A percentile compares a stretch with the other conserved stretches of the same genome.
These are phyloP conservation scores for Helicoverpa assulta DNA, from an alignment of 2,888 invertebrate genomes.

Conservation along the genomic window DNA sequence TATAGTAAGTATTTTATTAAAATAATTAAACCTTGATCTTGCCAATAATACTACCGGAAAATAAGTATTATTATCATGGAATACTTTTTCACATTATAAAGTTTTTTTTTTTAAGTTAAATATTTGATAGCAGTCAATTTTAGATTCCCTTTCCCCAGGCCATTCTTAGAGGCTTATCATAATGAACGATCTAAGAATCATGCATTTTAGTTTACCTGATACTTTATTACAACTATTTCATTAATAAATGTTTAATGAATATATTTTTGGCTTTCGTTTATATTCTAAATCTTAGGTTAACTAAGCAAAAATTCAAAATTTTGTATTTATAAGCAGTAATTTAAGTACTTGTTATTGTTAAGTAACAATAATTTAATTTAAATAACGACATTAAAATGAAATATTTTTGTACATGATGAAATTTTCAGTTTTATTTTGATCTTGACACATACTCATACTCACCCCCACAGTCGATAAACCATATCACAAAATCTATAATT, in stretches of 20 bases:
- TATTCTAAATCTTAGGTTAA: conserved; percentile 44
- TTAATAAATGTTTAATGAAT: conserved; percentile 13
- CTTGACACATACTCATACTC: too few relatives aligned
- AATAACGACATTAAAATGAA: conserved; percentile 83
- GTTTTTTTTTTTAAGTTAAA: conserved; percentile 21
- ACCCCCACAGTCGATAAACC: too few relatives aligned
- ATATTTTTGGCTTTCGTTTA: conserved; percentile 35
- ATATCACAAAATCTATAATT: too few relatives aligned
- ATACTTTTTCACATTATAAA: conserved; percentile 3
- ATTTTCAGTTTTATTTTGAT: conserved; percentile 66
- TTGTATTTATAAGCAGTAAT: conserved; percentile 61
- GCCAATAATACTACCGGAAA: conserved; percentile 39
- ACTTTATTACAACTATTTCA: conserved; percentile 18
- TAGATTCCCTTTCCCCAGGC: conserved; percentile 1
- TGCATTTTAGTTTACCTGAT: conserved; percentile 7
- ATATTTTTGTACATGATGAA: conserved; percentile 86
- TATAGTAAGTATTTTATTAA: conserved; percentile 19
- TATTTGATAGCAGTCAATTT: conserved; percentile 10
- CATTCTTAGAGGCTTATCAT: conserved; percentile 42
- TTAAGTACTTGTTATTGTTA: conserved; percentile 79
- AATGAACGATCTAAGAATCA: conserved; percentile 15
- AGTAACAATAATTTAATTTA: conserved; percentile 81
- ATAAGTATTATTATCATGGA: conserved; percentile 1
- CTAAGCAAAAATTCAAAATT: conserved; percentile 57
- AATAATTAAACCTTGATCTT: conserved; percentile 35